Base-by-base conservation (phyloP, 2,888 invertebrate genomes). In the Exocentrus adspersus region DNA sequence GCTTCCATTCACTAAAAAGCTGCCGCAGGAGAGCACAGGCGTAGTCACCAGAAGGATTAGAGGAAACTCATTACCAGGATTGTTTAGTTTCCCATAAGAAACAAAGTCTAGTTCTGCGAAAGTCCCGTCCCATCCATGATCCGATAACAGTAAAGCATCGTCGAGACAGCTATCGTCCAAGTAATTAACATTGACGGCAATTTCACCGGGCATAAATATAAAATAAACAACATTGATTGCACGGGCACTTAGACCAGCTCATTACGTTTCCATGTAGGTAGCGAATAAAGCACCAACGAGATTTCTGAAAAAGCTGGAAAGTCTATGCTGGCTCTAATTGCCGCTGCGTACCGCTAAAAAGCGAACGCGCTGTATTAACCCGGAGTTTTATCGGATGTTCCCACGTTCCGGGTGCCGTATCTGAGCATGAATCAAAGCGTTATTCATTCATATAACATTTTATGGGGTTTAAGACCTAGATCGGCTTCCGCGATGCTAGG, bases 121-220 rank as follows among this genome's bases (percentile, higher is more conserved):
- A n/a, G n/a, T n/a, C n/a, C n/a, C n/a, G n/a, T n/a, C n/a, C n/a
- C n/a, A n/a, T n/a, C n/a, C n/a, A n/a, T n/a, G n/a, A n/a, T n/a
- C n/a, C n/a, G n/a, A 74, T 72, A 72, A 72, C 73, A 68, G 75
- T 75, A 78, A 77, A 76, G 73, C 75, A 77, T 77, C 58, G 58
- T 68, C 60, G 62, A 58, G 67, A 42, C 75, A 70, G 70, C 76
- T 72, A 79, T 80, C 79, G 78, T 76, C 74, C n/a, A n/a, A 73
- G 75, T 78, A 80, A 80, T 80, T 80, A 80, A 80, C 79, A 79
- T 80, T 78, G 77, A 79, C 69, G 75, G 72, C 78, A 79, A 80
- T 80, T 79, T 79, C 74, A 72, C 75, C 73, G 77, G 71, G 78
- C 75, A 78, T 80, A 79, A 78, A 80, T 78, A 77, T 78, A 75